Percentiles rank a stretch among this genome's conserved stretches.
Evolutionary conservation across 1,140 invertebrate species (phyloP).

Genomic region (Orius insidiosus): DNA sequence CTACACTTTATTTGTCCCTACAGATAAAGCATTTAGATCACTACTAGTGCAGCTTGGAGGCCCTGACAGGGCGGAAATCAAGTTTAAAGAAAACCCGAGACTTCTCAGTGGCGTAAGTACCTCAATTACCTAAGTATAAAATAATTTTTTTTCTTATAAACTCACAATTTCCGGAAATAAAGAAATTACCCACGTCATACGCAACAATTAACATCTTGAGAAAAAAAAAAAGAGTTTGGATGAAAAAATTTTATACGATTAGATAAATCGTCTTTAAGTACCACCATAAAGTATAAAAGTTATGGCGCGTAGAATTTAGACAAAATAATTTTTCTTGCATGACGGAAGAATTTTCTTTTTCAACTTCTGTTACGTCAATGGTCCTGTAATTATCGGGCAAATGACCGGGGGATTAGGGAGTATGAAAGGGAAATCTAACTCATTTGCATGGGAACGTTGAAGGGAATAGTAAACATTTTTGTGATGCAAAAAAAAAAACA

Average conservation of each 20-base stretch:
- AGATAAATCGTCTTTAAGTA: background rate
- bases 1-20: constrained; percentile 72
- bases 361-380: too few relatives aligned
- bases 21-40: constrained; percentile 68
- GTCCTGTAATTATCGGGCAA: too few relatives aligned
- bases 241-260: background rate
- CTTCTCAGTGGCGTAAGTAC: constrained; percentile 59
- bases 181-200: background rate
- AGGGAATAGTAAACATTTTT: too few relatives aligned
- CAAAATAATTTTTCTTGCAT: too few relatives aligned
- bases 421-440: too few relatives aligned
- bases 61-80: constrained; percentile 67
- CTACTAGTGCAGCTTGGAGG: constrained; percentile 63
- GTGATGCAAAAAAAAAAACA: too few relatives aligned
- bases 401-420: too few relatives aligned
- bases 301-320: too few relatives aligned
- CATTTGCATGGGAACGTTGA: background rate
- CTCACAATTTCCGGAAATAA: background rate
- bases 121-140: background rate
- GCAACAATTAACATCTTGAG: background rate
- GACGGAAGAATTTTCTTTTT: too few relatives aligned
- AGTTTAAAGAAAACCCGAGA: constrained; percentile 65
- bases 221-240: background rate
- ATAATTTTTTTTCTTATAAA: constrained; percentile 3
- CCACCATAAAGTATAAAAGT: too few relatives aligned